Conservation (phyloP, 2,797 vertebrate genomes). For the Nannoperca australis region DNA sequence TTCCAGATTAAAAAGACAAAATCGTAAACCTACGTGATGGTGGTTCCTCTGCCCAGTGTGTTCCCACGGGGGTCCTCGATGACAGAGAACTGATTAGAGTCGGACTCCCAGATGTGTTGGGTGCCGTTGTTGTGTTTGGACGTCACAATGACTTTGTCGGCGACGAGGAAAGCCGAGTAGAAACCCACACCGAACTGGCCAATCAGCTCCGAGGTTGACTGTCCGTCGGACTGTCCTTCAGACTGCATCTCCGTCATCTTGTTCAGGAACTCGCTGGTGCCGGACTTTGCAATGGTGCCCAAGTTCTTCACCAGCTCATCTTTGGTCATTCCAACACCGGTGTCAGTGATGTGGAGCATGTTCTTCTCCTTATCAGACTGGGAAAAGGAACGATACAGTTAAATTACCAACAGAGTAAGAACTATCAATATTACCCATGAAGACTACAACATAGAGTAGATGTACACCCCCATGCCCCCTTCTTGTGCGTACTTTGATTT, state of each 20-base stretch:
- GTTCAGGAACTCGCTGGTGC: conserved; percentile 98
- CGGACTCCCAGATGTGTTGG: conserved; percentile 99
- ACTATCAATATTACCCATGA: background rate
- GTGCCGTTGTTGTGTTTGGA: conserved; percentile 98
- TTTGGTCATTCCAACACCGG: conserved; percentile 98
- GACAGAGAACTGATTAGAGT: conserved; percentile 96
- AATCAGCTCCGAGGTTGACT: conserved; percentile 97
- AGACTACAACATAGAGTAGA: background rate
- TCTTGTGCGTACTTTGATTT: conserved; percentile 91
- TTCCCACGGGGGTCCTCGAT: conserved; percentile 94
- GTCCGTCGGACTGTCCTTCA: conserved; percentile 90
- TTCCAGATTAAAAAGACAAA: too few species aligned
- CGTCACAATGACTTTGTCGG: conserved; percentile 96
- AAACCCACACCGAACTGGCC: conserved; percentile 99
- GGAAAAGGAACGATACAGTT: background rate
- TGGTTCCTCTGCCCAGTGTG: conserved; percentile 95
- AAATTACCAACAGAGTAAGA: background rate
- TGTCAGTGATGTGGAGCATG: conserved; percentile 98
- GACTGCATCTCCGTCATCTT: conserved; percentile 94
- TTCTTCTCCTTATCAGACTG: conserved; percentile 99
- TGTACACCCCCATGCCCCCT: background rate
- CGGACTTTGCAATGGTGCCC: conserved; percentile 98
- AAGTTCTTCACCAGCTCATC: conserved; percentile 96
- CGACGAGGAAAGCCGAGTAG: conserved; percentile 98
- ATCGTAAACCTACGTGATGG: conserved; percentile 90